Base-by-base conservation (phyloP, 2,888 invertebrate species). In the Masnerella sp. region DNA sequence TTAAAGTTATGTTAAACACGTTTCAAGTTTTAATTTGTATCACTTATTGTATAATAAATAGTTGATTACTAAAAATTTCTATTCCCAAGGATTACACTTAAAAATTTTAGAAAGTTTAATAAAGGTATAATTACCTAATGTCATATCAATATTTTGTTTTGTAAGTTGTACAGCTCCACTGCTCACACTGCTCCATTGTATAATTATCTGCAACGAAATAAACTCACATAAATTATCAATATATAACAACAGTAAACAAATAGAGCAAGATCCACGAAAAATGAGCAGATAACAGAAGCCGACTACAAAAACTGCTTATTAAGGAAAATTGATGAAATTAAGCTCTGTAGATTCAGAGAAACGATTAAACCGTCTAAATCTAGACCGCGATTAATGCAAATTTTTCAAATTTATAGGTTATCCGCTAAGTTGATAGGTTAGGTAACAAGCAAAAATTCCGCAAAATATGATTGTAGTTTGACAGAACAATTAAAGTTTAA, bases 141-240 rank as follows among this genome's bases (percentile, higher is more conserved):
- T 93, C 91, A 92, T 92, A 89, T 95, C 95, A 89, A 96, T 91
- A 89, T 94, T 95, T 86, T 92, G 91, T 88, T 92, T 90, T 76
- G 93, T 94, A 84, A 97, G 90, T 86, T 94, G 91, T 59, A 95
- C 92, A 76, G 96, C 95, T 68, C 94, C 95, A 88, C 94, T 94
- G 89, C 94, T 91, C 77, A 92, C 93, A 2, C 32, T 47, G 25
- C 69, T 77, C 59, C 74, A 93, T 89, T 93, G 92, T 71, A 89
- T 81, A 79, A 88, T 88, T 75, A 90, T 82, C 90, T 91, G 82
- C 40, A 88, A 88, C n/a, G n/a, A 40, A 17, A 30, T 45, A 11
- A 7, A 18, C 22, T 56, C 9, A 43, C n/a, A 42, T n/a, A 43
- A 17, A 20, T 40, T 18, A 43, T 11, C 12, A 43, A 40, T 9